Evolutionary conservation across 2,888 invertebrate genomes (phyloP).

Genomic region (Dione juno): DNA sequence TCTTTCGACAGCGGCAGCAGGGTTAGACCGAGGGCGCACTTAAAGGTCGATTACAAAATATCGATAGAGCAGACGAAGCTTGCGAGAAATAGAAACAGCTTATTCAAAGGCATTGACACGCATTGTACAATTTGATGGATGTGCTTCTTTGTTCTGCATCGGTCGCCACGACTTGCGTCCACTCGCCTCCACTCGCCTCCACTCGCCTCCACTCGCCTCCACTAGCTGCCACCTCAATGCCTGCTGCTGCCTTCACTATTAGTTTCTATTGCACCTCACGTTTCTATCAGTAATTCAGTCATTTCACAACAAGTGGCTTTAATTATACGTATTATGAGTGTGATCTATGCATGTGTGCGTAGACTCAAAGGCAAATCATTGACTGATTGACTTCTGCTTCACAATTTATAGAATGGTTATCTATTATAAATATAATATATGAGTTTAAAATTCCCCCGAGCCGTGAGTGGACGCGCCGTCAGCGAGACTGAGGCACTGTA

Average conservation of each 20-base stretch:
- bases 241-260: not conserved
- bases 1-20: not conserved
- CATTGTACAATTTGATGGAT: conserved; percentile 6
- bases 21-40: not conserved
- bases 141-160: not conserved
- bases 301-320: not conserved
- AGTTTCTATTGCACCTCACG: too few species aligned
- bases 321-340: conserved; percentile 7
- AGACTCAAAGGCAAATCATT: not conserved
- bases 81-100: not conserved
- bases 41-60: not conserved
- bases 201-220: not conserved
- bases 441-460: too few species aligned
- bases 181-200: too few species aligned
- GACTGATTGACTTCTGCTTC: too few species aligned
- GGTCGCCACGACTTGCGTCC: too few species aligned
- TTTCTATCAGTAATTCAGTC: not conserved
- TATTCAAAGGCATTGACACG: conserved; percentile 6
- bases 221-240: not conserved
- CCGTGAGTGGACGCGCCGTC: too few species aligned
- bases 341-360: not conserved
- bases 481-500: too few species aligned
- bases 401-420: too few species aligned
- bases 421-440: too few species aligned
- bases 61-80: not conserved